A percentile compares a stretch with the other conserved stretches of the same genome.
phyloP scores from a whole-genome alignment of 2,113 vertebrate genomes.

The Daubentonia madagascariensis region DNA sequence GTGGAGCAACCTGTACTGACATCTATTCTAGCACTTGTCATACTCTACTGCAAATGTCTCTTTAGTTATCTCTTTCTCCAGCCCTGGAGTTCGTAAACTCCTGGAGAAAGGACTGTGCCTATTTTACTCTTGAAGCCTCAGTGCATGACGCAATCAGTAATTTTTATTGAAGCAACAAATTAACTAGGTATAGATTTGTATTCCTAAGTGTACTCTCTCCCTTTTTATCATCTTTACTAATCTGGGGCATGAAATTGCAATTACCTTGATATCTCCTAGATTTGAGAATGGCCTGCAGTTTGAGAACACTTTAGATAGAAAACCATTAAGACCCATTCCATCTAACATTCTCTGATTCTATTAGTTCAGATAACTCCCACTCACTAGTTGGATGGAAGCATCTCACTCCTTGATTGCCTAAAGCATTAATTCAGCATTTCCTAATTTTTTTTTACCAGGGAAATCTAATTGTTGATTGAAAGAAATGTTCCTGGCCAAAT shows the following conservation, averaged over 20 bases:
- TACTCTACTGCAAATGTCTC: background rate
- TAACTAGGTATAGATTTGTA: background rate
- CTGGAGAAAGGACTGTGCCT: background rate
- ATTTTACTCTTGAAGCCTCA: background rate
- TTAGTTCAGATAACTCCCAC: background rate
- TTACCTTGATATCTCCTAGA: background rate
- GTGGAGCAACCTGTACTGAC: background rate
- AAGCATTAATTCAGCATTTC: background rate
- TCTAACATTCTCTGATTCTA: background rate
- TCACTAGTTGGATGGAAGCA: background rate
- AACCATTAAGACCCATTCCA: background rate
- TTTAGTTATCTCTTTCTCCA: background rate
- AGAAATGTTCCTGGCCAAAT: background rate
- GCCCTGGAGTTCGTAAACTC: background rate
- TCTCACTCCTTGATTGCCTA: background rate
- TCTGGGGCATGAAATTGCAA: background rate
- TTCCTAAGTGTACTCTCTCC: background rate
- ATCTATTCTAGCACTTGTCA: background rate
- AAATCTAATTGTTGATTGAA: background rate
- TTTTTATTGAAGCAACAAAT: background rate
- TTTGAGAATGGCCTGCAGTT: background rate
- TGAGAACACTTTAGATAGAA: background rate
- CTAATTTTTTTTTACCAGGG: background rate
- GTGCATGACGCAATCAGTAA: background rate
- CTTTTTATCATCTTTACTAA: background rate